These are phyloP conservation scores for Tetrapedia diversipes DNA, from an alignment of 2,888 invertebrate genomes.

Conservation along the genomic window DNA sequence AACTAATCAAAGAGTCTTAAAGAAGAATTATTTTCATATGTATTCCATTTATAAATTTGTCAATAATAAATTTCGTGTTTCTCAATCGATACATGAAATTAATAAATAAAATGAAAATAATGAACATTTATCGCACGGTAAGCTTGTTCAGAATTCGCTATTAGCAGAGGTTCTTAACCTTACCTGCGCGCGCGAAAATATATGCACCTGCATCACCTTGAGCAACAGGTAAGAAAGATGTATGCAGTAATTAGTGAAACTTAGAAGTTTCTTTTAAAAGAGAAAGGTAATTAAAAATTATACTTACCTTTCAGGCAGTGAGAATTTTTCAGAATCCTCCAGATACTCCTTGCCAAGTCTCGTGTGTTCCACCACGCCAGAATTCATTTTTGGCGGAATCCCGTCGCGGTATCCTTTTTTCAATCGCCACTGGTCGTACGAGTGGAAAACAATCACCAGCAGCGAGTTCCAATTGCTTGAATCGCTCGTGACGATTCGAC, in stretches of 20 bases:
- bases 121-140: not conserved
- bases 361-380: conserved; percentile 69
- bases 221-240: conserved; percentile 69
- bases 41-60: not conserved
- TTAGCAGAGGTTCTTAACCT: conserved; percentile 61
- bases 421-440: conserved; percentile 59
- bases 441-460: conserved; percentile 45
- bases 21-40: not conserved
- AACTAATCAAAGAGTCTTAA: not conserved
- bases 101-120: not conserved
- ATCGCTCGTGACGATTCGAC: conserved; percentile 35
- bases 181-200: conserved; percentile 59
- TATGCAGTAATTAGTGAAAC: conserved; percentile 7
- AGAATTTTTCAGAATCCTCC: conserved; percentile 70
- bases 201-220: conserved; percentile 71
- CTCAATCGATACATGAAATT: not conserved
- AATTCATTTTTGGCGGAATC: conserved; percentile 78
- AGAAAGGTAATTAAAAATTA: not conserved
- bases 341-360: conserved; percentile 61
- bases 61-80: not conserved
- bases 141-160: not conserved
- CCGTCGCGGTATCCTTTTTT: conserved; percentile 57
- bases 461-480: conserved; percentile 52
- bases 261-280: not conserved
- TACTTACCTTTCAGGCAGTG: conserved; percentile 75